Evolutionary conservation across 2,888 invertebrate species (phyloP).

Genomic region (Meta bourneti): DNA sequence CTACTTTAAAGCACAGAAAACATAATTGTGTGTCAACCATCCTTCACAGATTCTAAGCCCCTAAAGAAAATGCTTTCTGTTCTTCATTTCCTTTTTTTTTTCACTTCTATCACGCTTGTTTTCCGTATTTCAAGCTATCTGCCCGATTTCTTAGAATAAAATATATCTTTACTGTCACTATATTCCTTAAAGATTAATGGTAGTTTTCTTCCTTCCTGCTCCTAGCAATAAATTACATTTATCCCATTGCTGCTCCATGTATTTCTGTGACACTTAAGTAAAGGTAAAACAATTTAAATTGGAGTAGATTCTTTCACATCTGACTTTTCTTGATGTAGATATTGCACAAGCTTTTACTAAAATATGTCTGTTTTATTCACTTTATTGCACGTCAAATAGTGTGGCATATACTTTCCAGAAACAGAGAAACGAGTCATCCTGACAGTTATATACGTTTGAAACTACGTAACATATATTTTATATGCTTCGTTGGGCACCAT

Average conservation of each 20-base stretch:
- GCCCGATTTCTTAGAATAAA: neutral
- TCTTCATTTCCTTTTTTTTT: neutral
- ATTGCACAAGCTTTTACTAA: neutral
- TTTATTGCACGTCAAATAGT: neutral
- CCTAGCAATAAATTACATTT: slow-evolving; percentile 9
- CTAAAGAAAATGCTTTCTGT: neutral
- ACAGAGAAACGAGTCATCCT: neutral
- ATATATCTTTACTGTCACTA: neutral
- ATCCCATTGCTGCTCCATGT: neutral
- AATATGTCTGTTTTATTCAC: neutral
- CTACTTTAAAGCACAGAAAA: neutral
- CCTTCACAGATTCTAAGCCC: neutral
- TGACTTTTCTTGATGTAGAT: slow-evolving; percentile 8
- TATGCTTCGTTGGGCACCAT: too few relatives aligned
- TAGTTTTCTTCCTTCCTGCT: neutral
- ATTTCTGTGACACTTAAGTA: slow-evolving; percentile 29
- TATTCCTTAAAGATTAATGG: neutral
- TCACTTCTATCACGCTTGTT: neutral
- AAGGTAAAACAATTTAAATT: slow-evolving; percentile 29
- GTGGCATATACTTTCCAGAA: neutral
- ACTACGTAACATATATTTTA: neutral
- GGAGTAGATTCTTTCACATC: slow-evolving; percentile 36
- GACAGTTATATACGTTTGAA: neutral
- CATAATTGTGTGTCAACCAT: neutral
- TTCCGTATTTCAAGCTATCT: neutral